These are phyloP conservation scores for Conger conger DNA, from an alignment of 2,113 vertebrate genomes.

Conservation along the genomic window DNA sequence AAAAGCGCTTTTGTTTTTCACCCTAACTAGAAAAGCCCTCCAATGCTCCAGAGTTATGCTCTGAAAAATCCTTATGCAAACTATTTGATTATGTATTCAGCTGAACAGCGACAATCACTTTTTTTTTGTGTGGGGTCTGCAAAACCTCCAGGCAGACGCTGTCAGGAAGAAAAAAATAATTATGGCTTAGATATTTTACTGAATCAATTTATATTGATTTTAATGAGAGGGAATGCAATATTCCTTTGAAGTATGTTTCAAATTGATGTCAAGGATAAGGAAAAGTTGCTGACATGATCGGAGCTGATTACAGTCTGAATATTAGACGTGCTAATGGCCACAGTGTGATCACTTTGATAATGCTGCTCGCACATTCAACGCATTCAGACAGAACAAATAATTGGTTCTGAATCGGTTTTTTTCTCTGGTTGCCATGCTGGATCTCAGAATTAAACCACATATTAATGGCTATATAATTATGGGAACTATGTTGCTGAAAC, in stretches of 20 bases:
- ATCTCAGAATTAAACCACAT: neutral
- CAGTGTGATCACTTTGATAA: constrained; percentile 12
- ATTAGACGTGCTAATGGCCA: constrained; percentile 21
- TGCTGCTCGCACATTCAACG: constrained; percentile 23
- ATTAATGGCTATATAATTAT: neutral
- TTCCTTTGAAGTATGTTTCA: neutral
- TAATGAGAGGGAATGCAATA: neutral
- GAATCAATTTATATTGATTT: constrained; percentile 24
- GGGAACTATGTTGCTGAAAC: neutral
- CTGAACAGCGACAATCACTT: neutral
- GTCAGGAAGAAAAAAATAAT: constrained; percentile 16
- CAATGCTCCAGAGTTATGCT: constrained; percentile 6
- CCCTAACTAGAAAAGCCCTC: constrained; percentile 26
- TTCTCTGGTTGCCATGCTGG: no score
- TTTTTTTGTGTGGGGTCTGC: constrained; percentile 10
- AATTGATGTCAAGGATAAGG: neutral
- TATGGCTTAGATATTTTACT: neutral
- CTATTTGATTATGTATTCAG: constrained; percentile 20
- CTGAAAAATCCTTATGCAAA: constrained; percentile 16
- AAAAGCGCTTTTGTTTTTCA: constrained; percentile 29
- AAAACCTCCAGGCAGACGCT: constrained; percentile 1
- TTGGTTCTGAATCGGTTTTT: neutral
- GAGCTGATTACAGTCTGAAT: constrained; percentile 13
- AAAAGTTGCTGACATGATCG: constrained; percentile 25
- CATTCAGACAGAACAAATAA: neutral